phyloP scores from a whole-genome alignment of 1,140 invertebrate genomes.

The Grapholita molesta region DNA sequence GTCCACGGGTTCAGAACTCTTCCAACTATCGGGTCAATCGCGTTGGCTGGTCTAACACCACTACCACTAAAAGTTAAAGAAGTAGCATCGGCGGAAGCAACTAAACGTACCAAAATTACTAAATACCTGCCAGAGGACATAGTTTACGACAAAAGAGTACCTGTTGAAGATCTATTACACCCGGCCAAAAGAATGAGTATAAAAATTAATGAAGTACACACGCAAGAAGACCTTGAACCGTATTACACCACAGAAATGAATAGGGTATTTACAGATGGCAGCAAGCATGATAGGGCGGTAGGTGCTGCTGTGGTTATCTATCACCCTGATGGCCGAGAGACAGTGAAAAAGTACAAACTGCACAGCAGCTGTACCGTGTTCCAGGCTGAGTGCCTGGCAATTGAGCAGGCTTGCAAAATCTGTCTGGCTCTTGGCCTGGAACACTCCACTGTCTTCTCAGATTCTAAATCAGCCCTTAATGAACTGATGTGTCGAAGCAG shows the following conservation, averaged over 20 bases:
- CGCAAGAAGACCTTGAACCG: no score
- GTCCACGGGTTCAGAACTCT: neutral
- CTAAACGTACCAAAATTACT: neutral
- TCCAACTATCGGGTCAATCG: neutral
- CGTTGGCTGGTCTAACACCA: slow-evolving; percentile 13
- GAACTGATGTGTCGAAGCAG: neutral
- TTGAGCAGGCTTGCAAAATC: neutral
- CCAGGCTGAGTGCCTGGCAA: neutral
- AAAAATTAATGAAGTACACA: no score
- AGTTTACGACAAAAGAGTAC: neutral
- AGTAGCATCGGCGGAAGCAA: neutral
- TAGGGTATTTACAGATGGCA: no score
- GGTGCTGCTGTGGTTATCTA: neutral
- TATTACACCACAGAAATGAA: no score
- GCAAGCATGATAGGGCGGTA: neutral
- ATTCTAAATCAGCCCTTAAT: neutral
- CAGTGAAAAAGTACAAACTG: neutral
- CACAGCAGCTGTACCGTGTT: neutral
- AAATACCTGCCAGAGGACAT: slow-evolving; percentile 14
- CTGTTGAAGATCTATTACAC: slow-evolving; percentile 6
- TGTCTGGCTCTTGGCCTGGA: neutral
- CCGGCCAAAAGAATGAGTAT: neutral
- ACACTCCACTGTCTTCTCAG: neutral
- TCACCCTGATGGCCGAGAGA: neutral
- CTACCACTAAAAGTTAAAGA: slow-evolving; percentile 22